A percentile compares a stretch with the other conserved stretches of the same genome.
Evolutionary conservation across 2,888 invertebrate species (phyloP).

Genomic region (Schizaphis graminum): DNA sequence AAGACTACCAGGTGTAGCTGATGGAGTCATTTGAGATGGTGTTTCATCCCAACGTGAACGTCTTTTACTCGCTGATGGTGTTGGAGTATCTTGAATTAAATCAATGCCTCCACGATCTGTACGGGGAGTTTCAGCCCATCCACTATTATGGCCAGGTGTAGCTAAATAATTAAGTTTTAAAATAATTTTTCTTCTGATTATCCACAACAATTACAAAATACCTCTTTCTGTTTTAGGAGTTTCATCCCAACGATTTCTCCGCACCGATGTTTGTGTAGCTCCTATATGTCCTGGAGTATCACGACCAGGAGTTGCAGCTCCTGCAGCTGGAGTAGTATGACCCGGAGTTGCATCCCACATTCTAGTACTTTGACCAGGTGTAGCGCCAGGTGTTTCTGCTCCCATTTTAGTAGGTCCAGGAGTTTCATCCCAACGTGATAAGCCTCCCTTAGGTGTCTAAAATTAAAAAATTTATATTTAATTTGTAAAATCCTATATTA

Average conservation of each 20-base stretch:
- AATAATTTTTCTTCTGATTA: background rate
- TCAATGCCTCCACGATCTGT: constrained; percentile 86
- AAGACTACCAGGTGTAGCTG: constrained; percentile 73
- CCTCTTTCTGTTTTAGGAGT: constrained; percentile 97
- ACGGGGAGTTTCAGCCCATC: constrained; percentile 99
- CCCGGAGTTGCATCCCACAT: constrained; percentile 99
- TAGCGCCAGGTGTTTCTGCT: constrained; percentile 89
- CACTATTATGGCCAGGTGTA: constrained; percentile 93
- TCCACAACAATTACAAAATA: constrained; percentile 69
- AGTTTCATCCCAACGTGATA: constrained; percentile 94
- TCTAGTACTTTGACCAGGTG: constrained; percentile 83
- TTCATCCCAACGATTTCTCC: constrained; percentile 99
- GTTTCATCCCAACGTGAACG: constrained; percentile 99
- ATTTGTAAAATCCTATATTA: background rate
- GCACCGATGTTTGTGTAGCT: constrained; percentile 77
- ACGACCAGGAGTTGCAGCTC: constrained; percentile 85
- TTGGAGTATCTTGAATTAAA: constrained; percentile 85
- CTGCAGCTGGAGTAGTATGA: constrained; percentile 81
- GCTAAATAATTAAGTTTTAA: constrained; percentile 73
- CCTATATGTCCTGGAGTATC: constrained; percentile 84
- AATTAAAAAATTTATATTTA: background rate
- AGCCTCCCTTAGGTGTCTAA: constrained; percentile 78
- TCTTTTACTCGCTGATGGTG: constrained; percentile 91
- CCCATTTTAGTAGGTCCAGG: constrained; percentile 84
- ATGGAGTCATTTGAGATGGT: constrained; percentile 76